Conservation (phyloP, 1,140 invertebrate species). For the Aethina tumida region DNA sequence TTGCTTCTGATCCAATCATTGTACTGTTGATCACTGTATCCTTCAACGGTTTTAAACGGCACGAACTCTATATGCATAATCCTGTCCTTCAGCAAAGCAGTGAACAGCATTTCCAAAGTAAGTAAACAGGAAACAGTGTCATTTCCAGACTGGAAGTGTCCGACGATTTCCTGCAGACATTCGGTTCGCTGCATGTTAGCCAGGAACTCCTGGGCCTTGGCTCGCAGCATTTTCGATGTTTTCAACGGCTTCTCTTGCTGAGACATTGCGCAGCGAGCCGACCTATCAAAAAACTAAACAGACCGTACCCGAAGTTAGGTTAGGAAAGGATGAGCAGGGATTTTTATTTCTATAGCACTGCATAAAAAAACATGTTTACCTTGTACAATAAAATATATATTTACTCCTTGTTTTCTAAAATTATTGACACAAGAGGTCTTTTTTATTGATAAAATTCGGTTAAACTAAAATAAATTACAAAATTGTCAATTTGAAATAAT, state of each 20-base stretch:
- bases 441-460: too few species aligned
- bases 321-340: constrained; percentile 6
- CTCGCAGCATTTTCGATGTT: constrained; percentile 43
- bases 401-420: too few species aligned
- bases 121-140: constrained; percentile 45
- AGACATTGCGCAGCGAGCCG: constrained; percentile 15
- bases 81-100: constrained; percentile 50
- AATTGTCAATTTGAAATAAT: too few species aligned
- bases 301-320: constrained; percentile 12
- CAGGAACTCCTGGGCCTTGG: constrained; percentile 56
- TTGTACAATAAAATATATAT: too few species aligned
- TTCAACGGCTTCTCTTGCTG: constrained; percentile 30
- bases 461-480: too few species aligned
- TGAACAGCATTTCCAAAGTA: constrained; percentile 58
- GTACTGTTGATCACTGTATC: constrained; percentile 47
- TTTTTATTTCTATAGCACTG: too few species aligned
- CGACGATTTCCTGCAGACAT: constrained; percentile 51
- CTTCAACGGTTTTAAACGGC: constrained; percentile 43
- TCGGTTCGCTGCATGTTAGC: constrained; percentile 50
- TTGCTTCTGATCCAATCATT: constrained; percentile 47
- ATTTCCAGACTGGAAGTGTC: constrained; percentile 48
- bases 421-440: too few species aligned
- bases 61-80: constrained; percentile 47
- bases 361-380: too few species aligned
- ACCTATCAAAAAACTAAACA: constrained; percentile 6